phyloP scores from a whole-genome alignment of 30 jellyfish, hydroid and myxozoan species.

The Turritopsis rubra region DNA sequence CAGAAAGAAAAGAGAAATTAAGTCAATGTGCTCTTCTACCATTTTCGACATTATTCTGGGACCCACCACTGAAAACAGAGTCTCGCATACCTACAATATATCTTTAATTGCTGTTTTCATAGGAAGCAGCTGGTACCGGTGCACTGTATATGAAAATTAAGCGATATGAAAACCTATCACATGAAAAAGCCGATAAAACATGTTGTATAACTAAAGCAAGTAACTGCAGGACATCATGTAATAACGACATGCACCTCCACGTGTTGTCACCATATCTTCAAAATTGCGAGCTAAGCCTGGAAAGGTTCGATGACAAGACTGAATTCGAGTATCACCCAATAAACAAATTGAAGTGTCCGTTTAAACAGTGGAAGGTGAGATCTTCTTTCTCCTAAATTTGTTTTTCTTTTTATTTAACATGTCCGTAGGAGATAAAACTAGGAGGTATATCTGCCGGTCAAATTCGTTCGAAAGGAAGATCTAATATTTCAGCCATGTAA shows the following conservation, averaged over 20 bases:
- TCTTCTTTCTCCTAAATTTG: no score
- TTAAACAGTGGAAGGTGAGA: background rate
- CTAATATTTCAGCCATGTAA: background rate
- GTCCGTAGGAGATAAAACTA: no score
- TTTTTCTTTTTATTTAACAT: no score
- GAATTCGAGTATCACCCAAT: background rate
- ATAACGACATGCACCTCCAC: background rate
- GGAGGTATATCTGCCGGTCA: background rate
- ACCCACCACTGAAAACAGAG: no score
- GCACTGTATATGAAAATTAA: background rate
- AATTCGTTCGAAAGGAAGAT: background rate
- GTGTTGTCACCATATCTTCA: background rate
- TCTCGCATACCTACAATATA: background rate
- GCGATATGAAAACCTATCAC: background rate
- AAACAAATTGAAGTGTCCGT: background rate
- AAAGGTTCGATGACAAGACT: background rate
- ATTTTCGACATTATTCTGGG: no score
- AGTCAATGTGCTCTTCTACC: no score
- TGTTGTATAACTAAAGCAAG: background rate
- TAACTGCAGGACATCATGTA: background rate
- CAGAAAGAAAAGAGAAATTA: no score
- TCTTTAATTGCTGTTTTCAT: background rate
- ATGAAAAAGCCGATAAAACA: background rate
- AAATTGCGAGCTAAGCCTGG: background rate
- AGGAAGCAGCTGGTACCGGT: background rate